phyloP scores from a whole-genome alignment of 2,797 vertebrate genomes.

The Phoxinus dragarum region DNA sequence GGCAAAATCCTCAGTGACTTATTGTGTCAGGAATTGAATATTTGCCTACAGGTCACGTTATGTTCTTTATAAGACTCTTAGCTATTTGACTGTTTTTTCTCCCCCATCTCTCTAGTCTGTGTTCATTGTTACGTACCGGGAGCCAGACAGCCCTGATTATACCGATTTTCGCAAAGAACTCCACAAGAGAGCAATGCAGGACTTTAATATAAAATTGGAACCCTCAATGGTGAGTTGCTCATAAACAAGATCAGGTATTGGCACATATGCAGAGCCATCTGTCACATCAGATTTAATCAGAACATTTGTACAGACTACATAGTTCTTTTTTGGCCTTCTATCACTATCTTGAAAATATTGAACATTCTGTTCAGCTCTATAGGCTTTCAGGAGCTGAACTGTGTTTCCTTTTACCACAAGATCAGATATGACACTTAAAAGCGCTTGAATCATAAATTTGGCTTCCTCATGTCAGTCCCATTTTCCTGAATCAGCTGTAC shows the following conservation, averaged over 20 bases:
- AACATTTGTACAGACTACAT: constrained; percentile 31
- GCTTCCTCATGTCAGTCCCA: constrained; percentile 56
- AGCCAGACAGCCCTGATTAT: constrained; percentile 91
- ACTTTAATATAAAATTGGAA: constrained; percentile 88
- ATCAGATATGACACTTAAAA: constrained; percentile 61
- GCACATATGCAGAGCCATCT: constrained; percentile 7
- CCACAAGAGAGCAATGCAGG: constrained; percentile 84
- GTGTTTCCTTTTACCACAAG: constrained; percentile 33
- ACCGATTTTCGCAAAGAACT: constrained; percentile 87
- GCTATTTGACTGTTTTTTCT: constrained; percentile 42
- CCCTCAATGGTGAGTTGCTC: constrained; percentile 87
- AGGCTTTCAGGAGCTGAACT: constrained; percentile 32
- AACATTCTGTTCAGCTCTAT: constrained; percentile 1
- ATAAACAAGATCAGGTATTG: constrained; percentile 31
- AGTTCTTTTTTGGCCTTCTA: constrained; percentile 30
- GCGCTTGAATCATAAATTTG: constrained; percentile 52
- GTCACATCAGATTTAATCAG: constrained; percentile 40
- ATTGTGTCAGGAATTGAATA: background rate
- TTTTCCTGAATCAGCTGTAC: constrained; percentile 57
- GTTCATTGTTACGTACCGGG: constrained; percentile 91
- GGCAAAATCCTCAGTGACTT: background rate
- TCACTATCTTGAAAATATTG: constrained; percentile 14
- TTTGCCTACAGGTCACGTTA: background rate
- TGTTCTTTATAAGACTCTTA: constrained; percentile 51
- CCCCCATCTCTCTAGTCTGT: constrained; percentile 83